Evolutionary conservation across 2,113 vertebrate genomes (phyloP).

Genomic region (Vidua chalybeata): DNA sequence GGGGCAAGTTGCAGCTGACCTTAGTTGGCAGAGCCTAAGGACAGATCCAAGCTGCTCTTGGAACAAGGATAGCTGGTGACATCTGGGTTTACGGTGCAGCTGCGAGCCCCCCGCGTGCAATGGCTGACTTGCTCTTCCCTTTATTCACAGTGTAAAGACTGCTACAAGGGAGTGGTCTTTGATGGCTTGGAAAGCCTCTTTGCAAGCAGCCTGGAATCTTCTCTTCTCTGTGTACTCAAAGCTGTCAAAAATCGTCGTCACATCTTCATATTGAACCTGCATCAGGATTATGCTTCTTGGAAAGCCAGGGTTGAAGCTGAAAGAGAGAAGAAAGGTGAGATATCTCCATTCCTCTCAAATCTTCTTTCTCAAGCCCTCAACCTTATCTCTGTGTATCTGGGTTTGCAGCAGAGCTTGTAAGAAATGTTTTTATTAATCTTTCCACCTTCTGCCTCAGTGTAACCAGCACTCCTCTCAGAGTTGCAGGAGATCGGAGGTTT

Average conservation of each 20-base stretch:
- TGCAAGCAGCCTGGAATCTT: conserved; percentile 21
- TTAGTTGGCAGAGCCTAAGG: neutral
- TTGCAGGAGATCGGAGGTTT: neutral
- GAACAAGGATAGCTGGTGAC: neutral
- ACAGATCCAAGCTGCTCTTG: neutral
- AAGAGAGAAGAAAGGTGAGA: no score
- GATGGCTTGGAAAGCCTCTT: conserved; percentile 84
- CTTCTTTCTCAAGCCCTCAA: neutral
- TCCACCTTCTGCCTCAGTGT: neutral
- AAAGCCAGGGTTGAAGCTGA: no score
- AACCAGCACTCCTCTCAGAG: neutral
- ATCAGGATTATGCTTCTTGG: no score
- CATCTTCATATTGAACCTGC: no score
- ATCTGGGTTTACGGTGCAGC: neutral
- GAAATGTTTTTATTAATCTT: neutral
- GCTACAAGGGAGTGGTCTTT: conserved; percentile 82
- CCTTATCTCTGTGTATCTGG: neutral
- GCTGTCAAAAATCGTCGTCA: conserved; percentile 72
- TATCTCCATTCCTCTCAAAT: neutral
- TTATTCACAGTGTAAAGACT: conserved; percentile 78
- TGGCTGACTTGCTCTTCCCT: neutral
- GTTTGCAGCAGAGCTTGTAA: neutral
- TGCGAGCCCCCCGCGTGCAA: fast-evolving
- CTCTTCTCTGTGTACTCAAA: conserved; percentile 82
- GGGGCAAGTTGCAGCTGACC: neutral